Evolutionary conservation across 1,140 invertebrate species (phyloP), one percentile per base, ranked within the genome.

Genomic region (Drosophila oshimai): DNA sequence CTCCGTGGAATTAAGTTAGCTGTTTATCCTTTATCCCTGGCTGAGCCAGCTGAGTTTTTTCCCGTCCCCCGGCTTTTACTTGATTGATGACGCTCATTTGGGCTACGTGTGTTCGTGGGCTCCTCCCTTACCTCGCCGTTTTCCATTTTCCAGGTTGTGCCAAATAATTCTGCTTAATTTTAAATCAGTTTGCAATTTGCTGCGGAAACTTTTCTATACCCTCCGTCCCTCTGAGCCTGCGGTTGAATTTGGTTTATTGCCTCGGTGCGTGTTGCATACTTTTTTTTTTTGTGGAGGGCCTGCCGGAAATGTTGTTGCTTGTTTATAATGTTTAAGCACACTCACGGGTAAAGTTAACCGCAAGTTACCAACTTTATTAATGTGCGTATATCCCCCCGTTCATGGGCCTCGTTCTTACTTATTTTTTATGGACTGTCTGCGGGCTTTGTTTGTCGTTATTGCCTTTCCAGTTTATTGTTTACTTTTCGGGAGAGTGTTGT

Each of bases 101-200:
- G 77, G 62, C 62, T 39, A 78, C 46, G 69, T 62, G 49, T 47
- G 50, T 49, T 60, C 39, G 47, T 31, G 20, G 12, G 36, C 6
- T 49, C 28, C 41, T 39, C 39, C 10, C 41, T 50, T n/a, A n/a
- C n/a, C n/a, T n/a, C n/a, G n/a, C n/a, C n/a, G n/a, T n/a, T n/a
- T n/a, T n/a, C n/a, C 26, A 4, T 49, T n/a, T 18, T 12, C 28
- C 62, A 50, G 62, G 26, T 62, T 54, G 57, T 81, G 71, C 62
- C 62, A 70, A 87, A 81, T 87, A 80, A 88, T 87, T 87, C 76
- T 80, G 83, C 73, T 88, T 87, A 87, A 87, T 87, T 87, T 87
- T 87, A 87, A 87, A 87, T 87, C 81, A 87, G 81, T 87, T 87
- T 87, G 73, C 83, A 86, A 87, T 87, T 87, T 87, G 64, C 61